Evolutionary conservation across 2,888 invertebrate species (phyloP).

Genomic region (Leptinotarsa peninsularis): DNA sequence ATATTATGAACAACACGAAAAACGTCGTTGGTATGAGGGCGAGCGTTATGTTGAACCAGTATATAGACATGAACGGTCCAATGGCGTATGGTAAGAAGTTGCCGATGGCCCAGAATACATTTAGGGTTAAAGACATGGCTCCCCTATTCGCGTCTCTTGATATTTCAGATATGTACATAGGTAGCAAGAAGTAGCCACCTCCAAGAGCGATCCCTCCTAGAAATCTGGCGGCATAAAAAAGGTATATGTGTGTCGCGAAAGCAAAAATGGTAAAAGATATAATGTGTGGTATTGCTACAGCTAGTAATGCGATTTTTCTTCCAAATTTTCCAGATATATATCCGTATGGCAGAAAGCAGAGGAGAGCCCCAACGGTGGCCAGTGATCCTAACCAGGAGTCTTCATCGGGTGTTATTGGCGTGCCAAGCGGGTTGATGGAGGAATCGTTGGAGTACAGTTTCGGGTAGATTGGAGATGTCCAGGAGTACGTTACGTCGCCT

Average conservation of each 20-base stretch:
- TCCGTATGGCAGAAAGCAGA: slow-evolving; percentile 77
- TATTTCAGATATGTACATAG: slow-evolving; percentile 89
- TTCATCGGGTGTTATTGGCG: slow-evolving; percentile 59
- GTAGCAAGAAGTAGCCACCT: slow-evolving; percentile 78
- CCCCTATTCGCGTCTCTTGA: slow-evolving; percentile 82
- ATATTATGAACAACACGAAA: slow-evolving; percentile 69
- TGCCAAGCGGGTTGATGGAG: slow-evolving; percentile 59
- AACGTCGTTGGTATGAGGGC: slow-evolving; percentile 68
- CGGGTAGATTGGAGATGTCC: slow-evolving; percentile 54
- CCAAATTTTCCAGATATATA: slow-evolving; percentile 75
- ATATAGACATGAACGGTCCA: slow-evolving; percentile 79
- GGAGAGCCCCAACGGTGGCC: slow-evolving; percentile 65
- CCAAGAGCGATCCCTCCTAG: slow-evolving; percentile 75
- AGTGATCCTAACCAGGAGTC: slow-evolving; percentile 69
- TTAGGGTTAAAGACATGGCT: slow-evolving; percentile 74
- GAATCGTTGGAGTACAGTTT: slow-evolving; percentile 53
- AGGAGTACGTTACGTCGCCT: slow-evolving; percentile 52
- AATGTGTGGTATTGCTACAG: slow-evolving; percentile 58
- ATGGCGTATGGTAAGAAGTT: slow-evolving; percentile 76
- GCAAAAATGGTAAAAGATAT: slow-evolving; percentile 49
- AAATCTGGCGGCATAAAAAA: slow-evolving; percentile 63
- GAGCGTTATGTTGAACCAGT: slow-evolving; percentile 69
- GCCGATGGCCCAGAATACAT: slow-evolving; percentile 77
- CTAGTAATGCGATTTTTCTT: slow-evolving; percentile 75
- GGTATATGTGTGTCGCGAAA: slow-evolving; percentile 46